A percentile compares a stretch with the other conserved stretches of the same genome.
phyloP scores from a whole-genome alignment of 2,888 invertebrate genomes.

The Eueremaeus valkanovi region DNA sequence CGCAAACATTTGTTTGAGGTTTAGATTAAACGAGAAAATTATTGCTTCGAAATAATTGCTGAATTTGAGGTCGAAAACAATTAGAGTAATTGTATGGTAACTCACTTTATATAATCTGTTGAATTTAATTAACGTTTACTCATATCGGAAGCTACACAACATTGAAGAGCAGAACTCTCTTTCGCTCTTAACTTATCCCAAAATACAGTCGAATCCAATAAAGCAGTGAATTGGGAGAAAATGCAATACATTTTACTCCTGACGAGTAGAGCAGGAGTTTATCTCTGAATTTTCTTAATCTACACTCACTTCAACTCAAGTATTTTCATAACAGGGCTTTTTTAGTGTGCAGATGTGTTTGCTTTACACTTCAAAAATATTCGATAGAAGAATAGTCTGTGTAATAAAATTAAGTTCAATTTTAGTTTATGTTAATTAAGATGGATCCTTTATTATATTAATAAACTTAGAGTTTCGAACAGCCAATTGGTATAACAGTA shows the following conservation, averaged over 20 bases:
- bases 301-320: background rate
- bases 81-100: conserved; percentile 15
- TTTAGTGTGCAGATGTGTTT: background rate
- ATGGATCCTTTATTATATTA: no score
- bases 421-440: no score
- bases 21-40: background rate
- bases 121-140: conserved; percentile 13
- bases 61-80: conserved; percentile 7
- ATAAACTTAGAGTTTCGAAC: no score
- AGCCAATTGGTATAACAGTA: no score
- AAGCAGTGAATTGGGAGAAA: no score
- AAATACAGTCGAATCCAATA: background rate
- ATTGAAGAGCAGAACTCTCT: background rate
- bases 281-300: background rate
- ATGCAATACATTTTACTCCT: no score
- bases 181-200: background rate
- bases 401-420: no score
- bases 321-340: background rate
- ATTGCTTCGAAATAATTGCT: background rate
- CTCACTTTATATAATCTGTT: conserved; percentile 28
- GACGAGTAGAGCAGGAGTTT: no score
- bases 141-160: background rate
- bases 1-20: background rate
- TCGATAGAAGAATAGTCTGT: no score
- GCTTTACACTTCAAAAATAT: no score